These are phyloP conservation scores for Platerodrilus igneus DNA, from an alignment of 2,888 invertebrate species.

Conservation along the genomic window DNA sequence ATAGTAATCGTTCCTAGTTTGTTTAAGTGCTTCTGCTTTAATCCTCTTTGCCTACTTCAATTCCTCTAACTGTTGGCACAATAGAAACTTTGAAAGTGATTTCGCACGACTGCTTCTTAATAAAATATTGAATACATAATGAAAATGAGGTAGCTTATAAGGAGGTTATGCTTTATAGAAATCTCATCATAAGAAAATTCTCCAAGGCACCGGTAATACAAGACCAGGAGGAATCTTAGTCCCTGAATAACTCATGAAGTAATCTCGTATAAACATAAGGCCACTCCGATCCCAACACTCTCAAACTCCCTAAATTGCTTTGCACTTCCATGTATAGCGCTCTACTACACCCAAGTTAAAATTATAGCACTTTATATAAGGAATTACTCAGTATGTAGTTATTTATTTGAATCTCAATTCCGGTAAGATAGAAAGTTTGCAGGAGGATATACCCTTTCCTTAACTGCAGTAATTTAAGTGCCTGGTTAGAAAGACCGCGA, in stretches of 20 bases:
- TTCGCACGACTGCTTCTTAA: too few relatives aligned
- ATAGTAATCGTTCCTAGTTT: conserved; percentile 6
- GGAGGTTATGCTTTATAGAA: conserved; percentile 13
- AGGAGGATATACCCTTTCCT: too few relatives aligned
- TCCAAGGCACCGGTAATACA: conserved; percentile 16
- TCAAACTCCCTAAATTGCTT: conserved; percentile 15
- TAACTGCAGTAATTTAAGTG: too few relatives aligned
- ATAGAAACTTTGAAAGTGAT: too few relatives aligned
- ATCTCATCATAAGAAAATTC: conserved; percentile 15
- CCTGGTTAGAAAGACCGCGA: too few relatives aligned
- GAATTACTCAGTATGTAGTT: too few relatives aligned
- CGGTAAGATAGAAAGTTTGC: too few relatives aligned
- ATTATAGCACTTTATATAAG: too few relatives aligned
- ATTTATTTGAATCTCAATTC: too few relatives aligned
- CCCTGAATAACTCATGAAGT: conserved; percentile 20
- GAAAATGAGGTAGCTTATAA: conserved; percentile 14
- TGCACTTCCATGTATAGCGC: conserved; percentile 12
- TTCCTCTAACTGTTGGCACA: too few relatives aligned
- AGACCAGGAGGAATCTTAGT: conserved; percentile 19
- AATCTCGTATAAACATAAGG: conserved; percentile 20
- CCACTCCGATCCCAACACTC: conserved; percentile 6
- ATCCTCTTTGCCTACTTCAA: conserved; percentile 4
- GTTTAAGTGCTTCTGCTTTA: conserved; percentile 9
- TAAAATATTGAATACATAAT: conserved; percentile 13
- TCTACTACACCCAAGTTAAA: conserved; percentile 5